phyloP scores from a whole-genome alignment of 2,113 vertebrate species.

The Brevimyrus niger region DNA sequence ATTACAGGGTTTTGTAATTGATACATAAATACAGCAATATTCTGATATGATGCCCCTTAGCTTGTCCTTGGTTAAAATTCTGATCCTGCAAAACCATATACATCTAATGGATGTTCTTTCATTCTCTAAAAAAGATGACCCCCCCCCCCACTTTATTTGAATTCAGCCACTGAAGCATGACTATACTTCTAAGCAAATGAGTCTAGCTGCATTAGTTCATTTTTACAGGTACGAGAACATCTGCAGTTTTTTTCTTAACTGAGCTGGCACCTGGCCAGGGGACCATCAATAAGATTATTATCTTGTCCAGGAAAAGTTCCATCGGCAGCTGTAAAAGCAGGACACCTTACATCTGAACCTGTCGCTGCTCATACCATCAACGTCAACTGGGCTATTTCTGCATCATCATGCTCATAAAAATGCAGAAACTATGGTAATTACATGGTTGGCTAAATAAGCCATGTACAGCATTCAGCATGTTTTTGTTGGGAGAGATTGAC shows the following conservation, averaged over 20 bases:
- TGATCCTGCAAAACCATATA: not conserved
- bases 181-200: conserved; percentile 15
- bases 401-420: not conserved
- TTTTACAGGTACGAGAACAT: not conserved
- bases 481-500: not conserved
- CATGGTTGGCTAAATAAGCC: not conserved
- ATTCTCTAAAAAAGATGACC: not conserved
- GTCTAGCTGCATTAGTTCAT: not conserved
- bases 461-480: not conserved
- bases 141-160: no score
- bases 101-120: not conserved
- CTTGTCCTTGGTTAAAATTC: not conserved
- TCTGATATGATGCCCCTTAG: not conserved
- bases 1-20: not conserved
- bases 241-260: not conserved
- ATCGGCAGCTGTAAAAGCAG: not conserved
- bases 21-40: not conserved
- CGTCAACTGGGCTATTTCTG: not conserved
- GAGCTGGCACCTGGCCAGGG: not conserved
- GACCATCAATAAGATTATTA: conserved; percentile 11
- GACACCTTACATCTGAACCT: not conserved
- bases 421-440: not conserved
- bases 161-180: conserved; percentile 5
- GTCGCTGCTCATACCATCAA: not conserved
- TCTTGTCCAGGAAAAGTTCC: conserved; percentile 8